A percentile compares a stretch with the other conserved stretches of the same genome.
phyloP scores from a whole-genome alignment of 2,113 vertebrate genomes.

The Ifrita kowaldi region DNA sequence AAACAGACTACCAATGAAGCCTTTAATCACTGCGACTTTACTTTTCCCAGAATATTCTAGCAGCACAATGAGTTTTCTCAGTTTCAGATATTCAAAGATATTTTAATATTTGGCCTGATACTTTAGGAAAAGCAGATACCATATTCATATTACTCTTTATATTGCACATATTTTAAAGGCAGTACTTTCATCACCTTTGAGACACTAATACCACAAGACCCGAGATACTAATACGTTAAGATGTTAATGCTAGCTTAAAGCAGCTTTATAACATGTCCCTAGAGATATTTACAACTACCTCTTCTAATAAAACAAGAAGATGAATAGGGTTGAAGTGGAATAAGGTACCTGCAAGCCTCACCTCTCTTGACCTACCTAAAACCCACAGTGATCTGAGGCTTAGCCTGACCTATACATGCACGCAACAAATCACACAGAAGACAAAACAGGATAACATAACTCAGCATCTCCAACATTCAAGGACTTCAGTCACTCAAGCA shows the following conservation, averaged over 20 bases:
- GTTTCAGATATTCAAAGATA: background rate
- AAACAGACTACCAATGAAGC: background rate
- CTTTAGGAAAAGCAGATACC: background rate
- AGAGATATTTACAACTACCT: slow-evolving; percentile 42
- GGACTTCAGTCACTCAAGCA: background rate
- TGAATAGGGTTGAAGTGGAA: slow-evolving; percentile 8
- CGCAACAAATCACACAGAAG: background rate
- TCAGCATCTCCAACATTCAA: background rate
- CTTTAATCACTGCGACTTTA: background rate
- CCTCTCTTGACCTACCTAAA: background rate
- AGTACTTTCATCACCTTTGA: slow-evolving; percentile 36
- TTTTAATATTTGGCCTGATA: background rate
- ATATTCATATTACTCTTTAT: background rate
- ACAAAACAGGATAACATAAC: background rate
- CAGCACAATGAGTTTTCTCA: background rate
- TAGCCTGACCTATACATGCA: background rate
- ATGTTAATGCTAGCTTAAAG: slow-evolving; percentile 44
- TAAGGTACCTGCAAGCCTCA: background rate
- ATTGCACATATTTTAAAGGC: background rate
- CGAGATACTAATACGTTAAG: slow-evolving; percentile 35
- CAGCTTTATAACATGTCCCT: slow-evolving; percentile 46
- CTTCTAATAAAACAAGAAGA: slow-evolving; percentile 18
- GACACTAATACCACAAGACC: slow-evolving; percentile 3
- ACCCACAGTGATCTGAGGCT: background rate
- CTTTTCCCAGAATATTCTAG: background rate